Evolutionary conservation across 2,888 invertebrate species (phyloP), one percentile per base, ranked within the genome.

Genomic region (Oscheius onirici): DNA sequence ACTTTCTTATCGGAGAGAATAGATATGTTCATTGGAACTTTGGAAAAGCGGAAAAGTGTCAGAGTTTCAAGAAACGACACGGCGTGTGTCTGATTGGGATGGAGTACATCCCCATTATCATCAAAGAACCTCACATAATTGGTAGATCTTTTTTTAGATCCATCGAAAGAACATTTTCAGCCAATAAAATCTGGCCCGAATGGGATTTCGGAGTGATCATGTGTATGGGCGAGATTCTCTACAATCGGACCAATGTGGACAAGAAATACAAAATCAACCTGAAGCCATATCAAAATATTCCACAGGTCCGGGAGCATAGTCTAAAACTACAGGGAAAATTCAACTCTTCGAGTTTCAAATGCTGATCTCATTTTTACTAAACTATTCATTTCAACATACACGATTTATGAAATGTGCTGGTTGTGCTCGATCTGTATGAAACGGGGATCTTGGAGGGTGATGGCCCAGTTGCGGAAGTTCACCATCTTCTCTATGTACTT

Each of bases 111-210:
- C 41, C 13, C 6, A 43, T 34, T 6, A 15, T 68, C 5, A 24
- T n/a, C 5, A 11, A 22, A n/a, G 22, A 26, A 15, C 15, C 57
- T 46, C 43, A 66, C 6, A 22, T 66, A 28, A 26, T 66, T 34
- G 66, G 63, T 63, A 46, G 5, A n/a, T n/a, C n/a, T n/a, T n/a
- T 8, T 13, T 22, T 52, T 52, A 6, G 8, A 15, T 8, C 6
- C 8, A 51, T 13, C 15, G 3, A 46, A n/a, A 8, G 10, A 11
- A 22, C 11, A 28, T 17, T 49, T 67, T 67, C 54, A 67, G 67
- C 68, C 24, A 68, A 68, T 34, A 68, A 68, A 57, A 68, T 68
- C 44, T 58, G 58, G 58, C 68, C 68, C 1, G 57, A 55, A 57
- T 49, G 54, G 44, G 68, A 68, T 46, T 57, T 68, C n/a, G 68